Base-by-base conservation (phyloP, 2,113 vertebrate genomes). In the Pluvialis apricaria region DNA sequence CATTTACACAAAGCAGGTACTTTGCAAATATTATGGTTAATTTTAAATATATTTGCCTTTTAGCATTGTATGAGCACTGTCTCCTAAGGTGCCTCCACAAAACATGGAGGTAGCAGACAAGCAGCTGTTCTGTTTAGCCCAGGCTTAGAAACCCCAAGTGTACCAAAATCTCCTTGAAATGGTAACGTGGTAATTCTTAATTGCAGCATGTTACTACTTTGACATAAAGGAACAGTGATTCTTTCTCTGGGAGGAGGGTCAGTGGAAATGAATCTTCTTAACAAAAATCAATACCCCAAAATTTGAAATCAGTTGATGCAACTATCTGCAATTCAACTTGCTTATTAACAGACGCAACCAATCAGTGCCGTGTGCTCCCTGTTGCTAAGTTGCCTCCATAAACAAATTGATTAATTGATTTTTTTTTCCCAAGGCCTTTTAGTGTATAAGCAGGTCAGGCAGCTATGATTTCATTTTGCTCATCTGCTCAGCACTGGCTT, bases 351-450 rank as follows among this genome's bases (percentile, higher is more conserved):
- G 96, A 94, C 64, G 70, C 13, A 17, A 72, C 96, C 96, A 97
- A 70, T 95, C 82, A 64, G 84, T 92, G 88, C 38, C 21, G 2
- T 78, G 89, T 72, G 78, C 87, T 97, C 91, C 90, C 90, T 92
- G 85, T 97, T 97, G 97, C 97, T 97, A 97, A 97, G 95, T 90
- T 96, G 96, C 97, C 94, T 97, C 91, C 71, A 96, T 96, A 98
- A 98, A 97, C 97, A 97, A 96, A 97, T 96, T 96, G 97, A 98
- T 98, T 97, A 97, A 97, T 98, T 94, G 97, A 97, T 97, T 81
- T 88, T 92, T 49, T 11, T 0, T 2, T 7, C 73, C 54, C 47
- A 83, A 97, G 95, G 88, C 32, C 87, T 96, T 96, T 97, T 95
- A 86, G 84, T 92, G 88, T 95, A 91, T 94, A 95, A 97, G 93